Conservation (phyloP, 2,113 vertebrate genomes). For the Pedetes capensis region DNA sequence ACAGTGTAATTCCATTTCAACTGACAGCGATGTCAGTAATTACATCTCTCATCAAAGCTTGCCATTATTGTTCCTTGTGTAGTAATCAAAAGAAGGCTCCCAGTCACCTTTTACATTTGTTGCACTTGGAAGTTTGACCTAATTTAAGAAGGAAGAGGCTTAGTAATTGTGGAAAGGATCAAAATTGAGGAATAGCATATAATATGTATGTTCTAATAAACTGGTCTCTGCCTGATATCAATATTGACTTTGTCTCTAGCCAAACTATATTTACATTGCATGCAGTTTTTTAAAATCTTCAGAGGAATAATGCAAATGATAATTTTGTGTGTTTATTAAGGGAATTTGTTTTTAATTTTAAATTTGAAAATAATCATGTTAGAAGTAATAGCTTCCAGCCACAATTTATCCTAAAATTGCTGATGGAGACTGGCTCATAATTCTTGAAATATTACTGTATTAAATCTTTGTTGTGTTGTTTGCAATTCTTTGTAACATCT, state of each 20-base stretch:
- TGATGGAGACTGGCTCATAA: constrained; percentile 27
- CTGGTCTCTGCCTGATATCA: neutral
- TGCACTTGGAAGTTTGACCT: constrained; percentile 14
- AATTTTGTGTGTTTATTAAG: constrained; percentile 32
- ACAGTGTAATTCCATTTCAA: neutral
- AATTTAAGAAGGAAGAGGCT: neutral
- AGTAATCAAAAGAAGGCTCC: constrained; percentile 33
- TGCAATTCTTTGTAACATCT: constrained; percentile 29
- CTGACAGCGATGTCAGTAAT: constrained; percentile 8
- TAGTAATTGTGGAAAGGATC: constrained; percentile 30
- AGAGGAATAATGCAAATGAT: constrained; percentile 49
- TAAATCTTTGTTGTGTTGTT: constrained; percentile 43
- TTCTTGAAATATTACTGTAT: constrained; percentile 38
- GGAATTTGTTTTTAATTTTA: constrained; percentile 57
- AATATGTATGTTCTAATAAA: neutral
- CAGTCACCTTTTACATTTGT: constrained; percentile 11
- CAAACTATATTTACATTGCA: constrained; percentile 53
- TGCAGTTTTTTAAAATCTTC: neutral
- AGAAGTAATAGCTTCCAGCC: constrained; percentile 46
- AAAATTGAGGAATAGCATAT: neutral
- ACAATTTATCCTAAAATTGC: constrained; percentile 57
- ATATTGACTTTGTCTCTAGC: constrained; percentile 36
- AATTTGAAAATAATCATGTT: constrained; percentile 38
- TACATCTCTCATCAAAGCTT: neutral
- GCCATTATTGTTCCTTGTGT: neutral